These are phyloP conservation scores for Brachionichthys hirsutus DNA, from an alignment of 2,113 vertebrate genomes.

Conservation along the genomic window DNA sequence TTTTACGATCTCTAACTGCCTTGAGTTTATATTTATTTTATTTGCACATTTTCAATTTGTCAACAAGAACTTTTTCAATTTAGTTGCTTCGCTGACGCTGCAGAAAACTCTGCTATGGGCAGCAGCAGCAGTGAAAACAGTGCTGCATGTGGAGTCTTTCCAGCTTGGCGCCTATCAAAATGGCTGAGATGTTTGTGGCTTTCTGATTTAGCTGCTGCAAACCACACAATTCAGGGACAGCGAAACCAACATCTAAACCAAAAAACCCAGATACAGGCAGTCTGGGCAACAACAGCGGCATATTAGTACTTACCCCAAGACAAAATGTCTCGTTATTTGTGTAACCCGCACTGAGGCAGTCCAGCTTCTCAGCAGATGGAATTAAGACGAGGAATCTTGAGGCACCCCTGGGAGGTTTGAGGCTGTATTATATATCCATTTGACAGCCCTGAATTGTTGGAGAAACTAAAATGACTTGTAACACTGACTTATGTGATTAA, in stretches of 20 bases:
- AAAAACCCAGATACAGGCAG: constrained; percentile 77
- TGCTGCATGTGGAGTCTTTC: constrained; percentile 53
- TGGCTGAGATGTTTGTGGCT: constrained; percentile 77
- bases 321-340: constrained; percentile 78
- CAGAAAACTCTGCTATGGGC: constrained; percentile 64
- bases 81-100: constrained; percentile 55
- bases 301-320: constrained; percentile 80
- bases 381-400: constrained; percentile 64
- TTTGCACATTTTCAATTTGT: constrained; percentile 62
- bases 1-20: constrained; percentile 35
- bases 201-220: constrained; percentile 75
- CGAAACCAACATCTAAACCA: constrained; percentile 77
- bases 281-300: constrained; percentile 75
- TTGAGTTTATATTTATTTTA: constrained; percentile 44
- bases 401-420: constrained; percentile 24
- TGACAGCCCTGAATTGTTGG: constrained; percentile 52
- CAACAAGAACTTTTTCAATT: constrained; percentile 53
- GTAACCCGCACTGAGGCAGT: constrained; percentile 75
- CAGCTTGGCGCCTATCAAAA: constrained; percentile 79
- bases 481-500: constrained; percentile 38
- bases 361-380: constrained; percentile 71
- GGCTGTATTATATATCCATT: constrained; percentile 46
- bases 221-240: constrained; percentile 74
- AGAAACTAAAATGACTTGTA: constrained; percentile 56
- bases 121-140: constrained; percentile 53